These are phyloP conservation scores for Lophochroa leadbeateri DNA, from an alignment of 2,113 vertebrate genomes.

Conservation along the genomic window DNA sequence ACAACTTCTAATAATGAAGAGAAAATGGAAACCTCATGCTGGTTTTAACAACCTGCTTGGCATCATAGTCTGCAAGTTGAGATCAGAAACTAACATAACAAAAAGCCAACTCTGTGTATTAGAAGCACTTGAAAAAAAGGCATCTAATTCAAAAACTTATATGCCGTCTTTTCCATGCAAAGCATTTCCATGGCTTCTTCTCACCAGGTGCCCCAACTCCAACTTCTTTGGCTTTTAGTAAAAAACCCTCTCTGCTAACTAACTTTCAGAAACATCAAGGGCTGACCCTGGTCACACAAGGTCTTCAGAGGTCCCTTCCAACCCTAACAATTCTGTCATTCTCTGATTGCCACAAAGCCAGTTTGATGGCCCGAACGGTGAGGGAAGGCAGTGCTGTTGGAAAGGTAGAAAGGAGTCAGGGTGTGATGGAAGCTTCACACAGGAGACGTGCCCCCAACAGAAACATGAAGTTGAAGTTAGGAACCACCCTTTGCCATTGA, in stretches of 20 bases:
- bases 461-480: accelerated
- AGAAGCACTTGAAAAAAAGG: not conserved
- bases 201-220: not conserved
- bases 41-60: not conserved
- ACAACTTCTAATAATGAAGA: not conserved
- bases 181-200: not conserved
- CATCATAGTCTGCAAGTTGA: not conserved
- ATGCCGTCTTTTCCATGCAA: not conserved
- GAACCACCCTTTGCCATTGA: not conserved
- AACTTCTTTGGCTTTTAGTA: not conserved
- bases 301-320: not conserved
- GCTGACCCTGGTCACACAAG: not conserved
- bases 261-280: not conserved
- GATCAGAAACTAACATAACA: not conserved
- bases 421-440: accelerated
- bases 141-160: not conserved
- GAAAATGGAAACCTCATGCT: not conserved
- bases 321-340: not conserved
- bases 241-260: not conserved
- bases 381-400: not conserved
- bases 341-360: not conserved
- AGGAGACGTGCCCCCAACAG: accelerated
- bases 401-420: accelerated
- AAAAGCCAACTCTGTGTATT: not conserved
- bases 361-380: accelerated